A percentile compares a stretch with the other conserved stretches of the same genome.
Conservation (phyloP, 2,113 vertebrate genomes). For the Ceratotherium simum region DNA sequence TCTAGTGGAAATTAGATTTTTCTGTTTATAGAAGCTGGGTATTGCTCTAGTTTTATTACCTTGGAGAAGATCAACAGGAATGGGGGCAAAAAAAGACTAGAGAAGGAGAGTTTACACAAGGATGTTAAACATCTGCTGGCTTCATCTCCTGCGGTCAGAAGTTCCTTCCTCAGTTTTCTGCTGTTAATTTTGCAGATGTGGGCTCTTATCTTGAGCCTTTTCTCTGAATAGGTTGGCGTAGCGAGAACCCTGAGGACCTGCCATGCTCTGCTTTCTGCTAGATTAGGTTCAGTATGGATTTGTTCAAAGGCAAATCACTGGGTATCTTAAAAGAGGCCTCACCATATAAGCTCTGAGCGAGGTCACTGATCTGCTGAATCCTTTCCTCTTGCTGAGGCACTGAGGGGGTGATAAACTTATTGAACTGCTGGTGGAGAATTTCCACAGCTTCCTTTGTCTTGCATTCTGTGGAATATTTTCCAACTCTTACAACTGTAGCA, state of each 20-base stretch:
- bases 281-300: background rate
- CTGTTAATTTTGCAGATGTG: background rate
- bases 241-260: background rate
- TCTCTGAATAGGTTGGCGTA: background rate
- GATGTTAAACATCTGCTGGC: background rate
- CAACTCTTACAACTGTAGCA: constrained; percentile 92
- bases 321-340: constrained; percentile 53
- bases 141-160: background rate
- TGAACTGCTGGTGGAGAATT: constrained; percentile 93
- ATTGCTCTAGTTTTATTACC: background rate
- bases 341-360: constrained; percentile 92
- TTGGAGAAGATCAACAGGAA: background rate
- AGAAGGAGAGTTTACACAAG: background rate
- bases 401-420: constrained; percentile 92
- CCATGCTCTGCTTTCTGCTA: background rate
- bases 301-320: background rate
- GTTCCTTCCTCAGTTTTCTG: background rate
- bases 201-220: background rate
- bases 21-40: background rate
- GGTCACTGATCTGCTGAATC: constrained; percentile 90
- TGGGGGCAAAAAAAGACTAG: background rate
- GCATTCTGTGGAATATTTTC: constrained; percentile 92
- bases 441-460: constrained; percentile 91
- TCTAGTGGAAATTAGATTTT: background rate
- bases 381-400: constrained; percentile 94